Percentiles rank a stretch among this genome's conserved stretches.
phyloP scores from a whole-genome alignment of 2,888 invertebrate genomes.

The Anodontia alba region DNA sequence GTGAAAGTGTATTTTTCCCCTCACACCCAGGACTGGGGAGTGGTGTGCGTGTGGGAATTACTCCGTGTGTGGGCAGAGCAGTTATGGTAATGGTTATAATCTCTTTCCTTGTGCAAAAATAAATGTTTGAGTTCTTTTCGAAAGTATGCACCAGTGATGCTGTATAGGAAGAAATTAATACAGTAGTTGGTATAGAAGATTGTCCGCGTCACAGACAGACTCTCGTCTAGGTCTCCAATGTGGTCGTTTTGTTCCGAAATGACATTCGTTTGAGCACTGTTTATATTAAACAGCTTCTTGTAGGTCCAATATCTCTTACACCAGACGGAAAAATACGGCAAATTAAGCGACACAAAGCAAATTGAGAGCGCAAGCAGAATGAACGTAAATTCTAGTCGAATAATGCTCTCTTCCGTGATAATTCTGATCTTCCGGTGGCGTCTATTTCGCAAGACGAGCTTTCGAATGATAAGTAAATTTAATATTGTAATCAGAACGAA shows the following conservation, averaged over 20 bases:
- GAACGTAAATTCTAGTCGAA: constrained; percentile 81
- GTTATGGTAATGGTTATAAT: constrained; percentile 57
- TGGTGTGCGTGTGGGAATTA: constrained; percentile 54
- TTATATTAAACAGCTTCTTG: constrained; percentile 31
- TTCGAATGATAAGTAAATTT: constrained; percentile 80
- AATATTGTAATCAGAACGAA: constrained; percentile 79
- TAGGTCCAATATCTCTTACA: constrained; percentile 64
- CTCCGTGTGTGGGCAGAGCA: constrained; percentile 66
- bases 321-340: constrained; percentile 82
- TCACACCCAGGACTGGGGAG: constrained; percentile 73
- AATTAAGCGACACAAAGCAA: constrained; percentile 80
- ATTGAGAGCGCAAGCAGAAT: constrained; percentile 81
- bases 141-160: constrained; percentile 80
- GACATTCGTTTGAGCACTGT: constrained; percentile 9
- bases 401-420: constrained; percentile 76
- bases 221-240: constrained; percentile 53
- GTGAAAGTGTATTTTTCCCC: too few species aligned
- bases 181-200: constrained; percentile 82
- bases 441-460: constrained; percentile 73
- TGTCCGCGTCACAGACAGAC: constrained; percentile 72
- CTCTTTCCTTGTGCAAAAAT: constrained; percentile 67
- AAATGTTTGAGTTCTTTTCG: constrained; percentile 75
- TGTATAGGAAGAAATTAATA: constrained; percentile 81
- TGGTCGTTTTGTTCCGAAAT: constrained; percentile 32
- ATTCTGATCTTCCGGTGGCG: constrained; percentile 66